Base-by-base conservation (phyloP, 1,140 invertebrate species). In the Schlechtendalia chinensis region DNA sequence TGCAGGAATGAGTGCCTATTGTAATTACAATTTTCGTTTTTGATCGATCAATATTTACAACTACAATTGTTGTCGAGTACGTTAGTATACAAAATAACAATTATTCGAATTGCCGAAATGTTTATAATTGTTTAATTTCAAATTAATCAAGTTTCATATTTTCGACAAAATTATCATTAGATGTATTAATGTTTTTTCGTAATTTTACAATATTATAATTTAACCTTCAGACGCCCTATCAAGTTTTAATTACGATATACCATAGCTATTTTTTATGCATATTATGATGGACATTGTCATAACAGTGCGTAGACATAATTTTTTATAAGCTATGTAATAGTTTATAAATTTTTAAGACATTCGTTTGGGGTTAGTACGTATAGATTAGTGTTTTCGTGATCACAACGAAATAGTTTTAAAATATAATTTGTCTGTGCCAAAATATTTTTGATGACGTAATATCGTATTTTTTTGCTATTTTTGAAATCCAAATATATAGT, bases 51-150 rank as follows among this genome's bases (percentile, higher is more conserved):
- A 39, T 39, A 8, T 8, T 8, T 39, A 39, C 32, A 8, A 39
- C 32, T 39, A 39, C 32, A 8, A 39, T 8, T 39, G 3, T 39
- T 39, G 32, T 8, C 32, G 32, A 8, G 3, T n/a, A n/a, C n/a
- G n/a, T n/a, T n/a, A n/a, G n/a, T 39, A 39, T 39, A 39, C 8
- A 39, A 8, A 39, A 39, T 39, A 39, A 39, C 32, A 3, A 8
- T 39, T 39, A 8, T 4, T 39, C 32, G 32, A 39, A 39, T 39
- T 39, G 32, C 32, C 32, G 3, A 4, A 39, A 39, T 8, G 32
- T n/a, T n/a, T n/a, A n/a, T n/a, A n/a, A 45, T 65, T 29, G n/a
- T 17, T 32, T 65, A n/a, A 39, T 45, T 65, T 65, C 63, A 67
- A 67, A 45, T 39, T 24, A 39, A 67, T n/a, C 32, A 22, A 67